These are phyloP conservation scores for Ectropis grisescens DNA, from an alignment of 1,140 invertebrate species.

Conservation along the genomic window DNA sequence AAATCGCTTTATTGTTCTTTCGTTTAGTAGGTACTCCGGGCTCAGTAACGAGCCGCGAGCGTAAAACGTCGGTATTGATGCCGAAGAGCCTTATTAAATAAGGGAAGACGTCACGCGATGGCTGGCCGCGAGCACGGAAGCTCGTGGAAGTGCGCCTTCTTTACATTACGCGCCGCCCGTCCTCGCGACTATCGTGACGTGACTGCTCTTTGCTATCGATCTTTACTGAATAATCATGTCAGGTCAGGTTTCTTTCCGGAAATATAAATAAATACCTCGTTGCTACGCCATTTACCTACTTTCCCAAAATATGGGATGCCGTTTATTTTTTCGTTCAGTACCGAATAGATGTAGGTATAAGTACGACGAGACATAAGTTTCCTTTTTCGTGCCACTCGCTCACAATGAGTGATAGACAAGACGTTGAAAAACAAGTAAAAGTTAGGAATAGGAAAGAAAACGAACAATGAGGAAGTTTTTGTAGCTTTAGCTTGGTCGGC, in stretches of 20 bases:
- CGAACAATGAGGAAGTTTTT: constrained; percentile 38
- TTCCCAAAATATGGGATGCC: too few species aligned
- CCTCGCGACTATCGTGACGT: constrained; percentile 8
- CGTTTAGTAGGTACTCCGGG: constrained; percentile 1
- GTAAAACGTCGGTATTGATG: constrained; percentile 1
- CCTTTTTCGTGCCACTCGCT: constrained; percentile 5
- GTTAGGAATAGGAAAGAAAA: constrained; percentile 29
- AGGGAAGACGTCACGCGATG: constrained; percentile 26
- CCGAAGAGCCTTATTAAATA: constrained; percentile 22
- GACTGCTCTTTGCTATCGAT: constrained; percentile 2
- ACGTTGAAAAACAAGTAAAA: constrained; percentile 24
- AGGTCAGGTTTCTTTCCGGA: too few species aligned
- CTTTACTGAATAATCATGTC: too few species aligned
- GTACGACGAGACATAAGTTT: background rate
- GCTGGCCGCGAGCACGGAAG: constrained; percentile 13
- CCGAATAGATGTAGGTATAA: too few species aligned
- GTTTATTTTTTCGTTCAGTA: too few species aligned
- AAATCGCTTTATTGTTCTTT: constrained; percentile 4
- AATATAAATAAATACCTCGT: too few species aligned
- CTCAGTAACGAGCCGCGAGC: background rate
- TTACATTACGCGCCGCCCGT: constrained; percentile 7
- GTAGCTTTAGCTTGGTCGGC: constrained; percentile 32
- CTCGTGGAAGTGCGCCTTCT: constrained; percentile 2
- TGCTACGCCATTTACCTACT: too few species aligned
- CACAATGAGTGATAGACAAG: constrained; percentile 10